Conservation (phyloP, 2,113 vertebrate genomes). For the Mastomys natalensis region DNA sequence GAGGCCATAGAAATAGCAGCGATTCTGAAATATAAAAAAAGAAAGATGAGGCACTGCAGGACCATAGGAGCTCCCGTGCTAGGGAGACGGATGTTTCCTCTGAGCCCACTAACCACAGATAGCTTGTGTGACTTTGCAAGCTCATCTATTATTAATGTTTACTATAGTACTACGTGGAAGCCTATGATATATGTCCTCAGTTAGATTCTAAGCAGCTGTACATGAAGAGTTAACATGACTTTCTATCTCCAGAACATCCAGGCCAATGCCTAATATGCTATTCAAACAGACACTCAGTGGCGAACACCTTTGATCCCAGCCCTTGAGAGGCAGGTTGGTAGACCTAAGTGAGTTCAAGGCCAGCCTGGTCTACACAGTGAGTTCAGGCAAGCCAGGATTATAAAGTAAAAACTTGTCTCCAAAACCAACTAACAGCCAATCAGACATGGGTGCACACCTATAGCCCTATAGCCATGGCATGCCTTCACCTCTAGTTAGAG, state of each 20-base stretch:
- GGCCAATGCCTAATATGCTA: background rate
- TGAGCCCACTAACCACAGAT: background rate
- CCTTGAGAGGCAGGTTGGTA: background rate
- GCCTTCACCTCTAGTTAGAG: background rate
- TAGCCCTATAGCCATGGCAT: background rate
- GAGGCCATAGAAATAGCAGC: conserved; percentile 97
- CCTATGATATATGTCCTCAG: background rate
- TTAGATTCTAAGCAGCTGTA: background rate
- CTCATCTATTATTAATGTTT: background rate
- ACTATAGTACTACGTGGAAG: background rate
- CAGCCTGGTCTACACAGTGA: background rate
- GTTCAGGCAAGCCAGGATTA: background rate
- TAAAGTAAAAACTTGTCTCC: background rate
- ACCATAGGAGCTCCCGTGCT: background rate
- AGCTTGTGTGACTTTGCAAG: background rate
- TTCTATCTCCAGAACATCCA: background rate
- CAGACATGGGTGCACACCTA: background rate
- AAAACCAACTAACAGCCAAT: background rate
- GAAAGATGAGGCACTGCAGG: background rate
- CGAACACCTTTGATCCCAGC: background rate
- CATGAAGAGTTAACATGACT: background rate
- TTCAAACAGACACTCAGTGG: background rate
- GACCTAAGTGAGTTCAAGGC: background rate
- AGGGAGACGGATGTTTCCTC: background rate
- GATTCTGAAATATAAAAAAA: conserved; percentile 88